Conservation (phyloP, 2,888 invertebrate genomes). For the Parascotia fuliginaria region DNA sequence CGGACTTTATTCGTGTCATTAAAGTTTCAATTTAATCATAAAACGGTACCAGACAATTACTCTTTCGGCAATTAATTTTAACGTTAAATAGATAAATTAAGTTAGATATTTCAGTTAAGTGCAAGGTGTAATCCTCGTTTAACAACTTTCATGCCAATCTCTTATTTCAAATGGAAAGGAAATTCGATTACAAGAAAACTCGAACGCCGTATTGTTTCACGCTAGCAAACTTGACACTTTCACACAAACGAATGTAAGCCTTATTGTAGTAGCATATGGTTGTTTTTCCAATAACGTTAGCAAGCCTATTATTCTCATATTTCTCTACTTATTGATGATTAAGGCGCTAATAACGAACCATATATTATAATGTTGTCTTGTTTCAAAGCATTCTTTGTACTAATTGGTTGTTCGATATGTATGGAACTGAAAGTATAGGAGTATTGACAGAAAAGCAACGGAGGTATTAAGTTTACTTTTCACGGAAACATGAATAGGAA, state of each 20-base stretch:
- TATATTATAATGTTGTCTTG: not conserved
- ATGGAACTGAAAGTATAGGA: not conserved
- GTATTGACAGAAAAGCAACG: not conserved
- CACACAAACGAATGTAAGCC: conserved; percentile 1
- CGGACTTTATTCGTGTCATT: not conserved
- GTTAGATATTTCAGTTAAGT: conserved; percentile 11
- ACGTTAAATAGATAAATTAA: not conserved
- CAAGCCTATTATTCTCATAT: conserved; percentile 5
- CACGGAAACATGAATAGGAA: too few relatives aligned
- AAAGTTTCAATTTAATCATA: not conserved
- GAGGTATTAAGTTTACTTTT: too few relatives aligned
- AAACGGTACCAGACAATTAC: conserved; percentile 5
- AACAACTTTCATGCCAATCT: conserved; percentile 14
- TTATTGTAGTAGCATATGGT: not conserved
- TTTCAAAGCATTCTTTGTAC: conserved; percentile 11
- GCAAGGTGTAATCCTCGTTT: conserved; percentile 9
- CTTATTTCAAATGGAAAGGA: conserved; percentile 14
- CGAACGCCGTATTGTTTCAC: conserved; percentile 13
- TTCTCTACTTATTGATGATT: conserved; percentile 5
- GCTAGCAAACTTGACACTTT: not conserved
- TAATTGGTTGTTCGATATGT: conserved; percentile 2
- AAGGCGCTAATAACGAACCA: conserved; percentile 1
- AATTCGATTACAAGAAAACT: conserved; percentile 23
- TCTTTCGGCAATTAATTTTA: conserved; percentile 13
- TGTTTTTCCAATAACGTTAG: not conserved